Percentiles rank a stretch among this genome's conserved stretches.
These are phyloP conservation scores for Nematostella vectensis DNA, from an alignment of 92 coral and sea anemone species.

Conservation along the genomic window DNA sequence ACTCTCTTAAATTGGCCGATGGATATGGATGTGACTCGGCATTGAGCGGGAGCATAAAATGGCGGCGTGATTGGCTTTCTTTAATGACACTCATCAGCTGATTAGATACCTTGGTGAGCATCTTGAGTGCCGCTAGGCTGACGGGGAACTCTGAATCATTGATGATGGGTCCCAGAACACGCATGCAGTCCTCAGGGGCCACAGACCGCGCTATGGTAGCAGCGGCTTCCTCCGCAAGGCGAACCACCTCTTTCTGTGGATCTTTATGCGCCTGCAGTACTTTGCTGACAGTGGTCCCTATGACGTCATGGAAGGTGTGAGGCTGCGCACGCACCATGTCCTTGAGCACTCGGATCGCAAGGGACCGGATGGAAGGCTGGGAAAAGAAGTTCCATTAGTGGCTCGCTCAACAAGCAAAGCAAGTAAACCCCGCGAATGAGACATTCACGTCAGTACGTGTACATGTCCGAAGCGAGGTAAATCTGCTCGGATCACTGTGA, in stretches of 20 bases:
- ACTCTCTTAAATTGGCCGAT: too few relatives aligned
- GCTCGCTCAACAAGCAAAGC: too few relatives aligned
- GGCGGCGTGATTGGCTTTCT: too few relatives aligned
- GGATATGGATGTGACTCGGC: too few relatives aligned
- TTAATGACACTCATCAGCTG: too few relatives aligned
- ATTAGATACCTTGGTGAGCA: constrained; percentile 86
- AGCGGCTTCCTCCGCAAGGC: constrained; percentile 98
- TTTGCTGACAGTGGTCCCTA: constrained; percentile 62
- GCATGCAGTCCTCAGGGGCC: constrained; percentile 77
- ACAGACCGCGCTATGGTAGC: constrained; percentile 78
- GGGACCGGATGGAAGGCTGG: constrained; percentile 70
- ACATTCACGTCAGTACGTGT: too few relatives aligned
- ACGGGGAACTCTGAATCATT: constrained; percentile 87
- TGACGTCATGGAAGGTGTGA: constrained; percentile 55
- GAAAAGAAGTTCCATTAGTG: too few relatives aligned
- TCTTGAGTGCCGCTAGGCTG: constrained; percentile 79
- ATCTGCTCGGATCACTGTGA: too few relatives aligned
- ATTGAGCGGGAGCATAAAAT: too few relatives aligned
- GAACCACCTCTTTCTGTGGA: constrained; percentile 91
- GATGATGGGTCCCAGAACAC: constrained; percentile 78
- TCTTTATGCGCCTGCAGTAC: constrained; percentile 85
- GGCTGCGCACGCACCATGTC: constrained; percentile 95
- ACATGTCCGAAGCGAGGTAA: too few relatives aligned
- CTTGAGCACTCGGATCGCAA: constrained; percentile 79
- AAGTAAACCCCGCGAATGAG: too few relatives aligned